phyloP scores from a whole-genome alignment of 2,797 vertebrate species.

The Clamator glandarius region DNA sequence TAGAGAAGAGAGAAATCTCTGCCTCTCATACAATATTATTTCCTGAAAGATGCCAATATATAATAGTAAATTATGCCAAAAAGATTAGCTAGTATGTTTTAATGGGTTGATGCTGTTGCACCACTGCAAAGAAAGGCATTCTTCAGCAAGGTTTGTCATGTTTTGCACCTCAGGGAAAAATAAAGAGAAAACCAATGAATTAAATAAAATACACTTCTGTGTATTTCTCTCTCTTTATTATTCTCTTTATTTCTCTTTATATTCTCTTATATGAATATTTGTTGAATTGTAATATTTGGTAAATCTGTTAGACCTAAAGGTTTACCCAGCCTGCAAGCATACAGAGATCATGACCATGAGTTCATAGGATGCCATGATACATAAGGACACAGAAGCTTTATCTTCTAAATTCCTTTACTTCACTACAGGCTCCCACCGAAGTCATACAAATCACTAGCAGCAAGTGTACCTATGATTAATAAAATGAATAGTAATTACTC shows the following conservation, averaged over 20 bases:
- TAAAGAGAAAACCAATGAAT: background rate
- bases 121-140: background rate
- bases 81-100: background rate
- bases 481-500: background rate
- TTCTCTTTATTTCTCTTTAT: no score
- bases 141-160: background rate
- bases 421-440: background rate
- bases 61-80: background rate
- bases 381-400: background rate
- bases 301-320: background rate
- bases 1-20: background rate
- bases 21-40: background rate
- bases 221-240: no score
- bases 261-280: background rate
- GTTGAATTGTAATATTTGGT: background rate
- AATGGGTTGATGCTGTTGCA: background rate
- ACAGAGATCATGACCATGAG: background rate
- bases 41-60: background rate
- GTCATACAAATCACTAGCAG: background rate
- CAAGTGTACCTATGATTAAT: background rate
- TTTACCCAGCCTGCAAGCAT: accelerated
- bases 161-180: background rate
- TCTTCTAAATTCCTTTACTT: background rate
- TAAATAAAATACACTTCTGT: background rate
- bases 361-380: accelerated